Percentiles rank a stretch among this genome's conserved stretches.
Evolutionary conservation across 2,888 invertebrate genomes (phyloP).

Genomic region (Phania funesta): DNA sequence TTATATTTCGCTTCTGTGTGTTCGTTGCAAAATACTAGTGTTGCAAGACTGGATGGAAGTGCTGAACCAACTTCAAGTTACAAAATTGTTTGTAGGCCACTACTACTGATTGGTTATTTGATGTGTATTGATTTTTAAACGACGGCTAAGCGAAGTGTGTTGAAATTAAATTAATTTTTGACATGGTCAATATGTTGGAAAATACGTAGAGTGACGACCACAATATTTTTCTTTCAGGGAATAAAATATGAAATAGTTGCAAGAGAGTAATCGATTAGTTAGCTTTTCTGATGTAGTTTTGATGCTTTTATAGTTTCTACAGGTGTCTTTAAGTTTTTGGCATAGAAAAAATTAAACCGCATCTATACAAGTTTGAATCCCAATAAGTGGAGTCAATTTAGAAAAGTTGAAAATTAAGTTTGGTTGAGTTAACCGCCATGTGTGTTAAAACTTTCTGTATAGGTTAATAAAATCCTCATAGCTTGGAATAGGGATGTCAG

Average conservation of each 20-base stretch:
- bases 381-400: no score
- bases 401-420: no score
- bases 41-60: background rate
- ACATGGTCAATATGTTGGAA: background rate
- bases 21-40: background rate
- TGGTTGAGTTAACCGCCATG: no score
- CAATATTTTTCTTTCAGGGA: background rate
- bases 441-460: no score
- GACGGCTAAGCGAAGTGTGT: background rate
- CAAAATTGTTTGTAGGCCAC: background rate
- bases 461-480: no score
- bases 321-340: no score
- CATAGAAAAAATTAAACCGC: no score
- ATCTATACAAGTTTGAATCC: no score
- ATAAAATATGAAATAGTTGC: background rate
- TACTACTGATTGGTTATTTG: constrained; percentile 21
- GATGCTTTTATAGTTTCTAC: no score
- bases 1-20: background rate
- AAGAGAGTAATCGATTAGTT: background rate
- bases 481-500: no score
- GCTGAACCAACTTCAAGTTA: background rate
- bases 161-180: constrained; percentile 13
- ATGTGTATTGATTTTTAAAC: constrained; percentile 25
- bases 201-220: background rate
- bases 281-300: no score